These are phyloP conservation scores for Lucifuga dentata DNA, from an alignment of 2,113 vertebrate genomes.

Conservation along the genomic window DNA sequence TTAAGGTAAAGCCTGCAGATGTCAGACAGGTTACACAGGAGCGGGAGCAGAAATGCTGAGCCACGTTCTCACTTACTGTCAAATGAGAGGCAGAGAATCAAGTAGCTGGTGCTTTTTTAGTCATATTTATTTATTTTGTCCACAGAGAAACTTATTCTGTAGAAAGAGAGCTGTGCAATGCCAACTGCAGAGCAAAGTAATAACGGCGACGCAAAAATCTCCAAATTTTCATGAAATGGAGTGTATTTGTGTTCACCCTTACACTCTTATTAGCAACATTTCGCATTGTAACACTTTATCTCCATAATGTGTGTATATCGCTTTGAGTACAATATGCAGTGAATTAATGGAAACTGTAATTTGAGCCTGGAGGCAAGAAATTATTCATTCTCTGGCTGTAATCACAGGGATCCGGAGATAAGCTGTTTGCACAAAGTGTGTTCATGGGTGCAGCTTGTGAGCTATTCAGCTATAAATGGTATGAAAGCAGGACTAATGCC, in stretches of 20 bases:
- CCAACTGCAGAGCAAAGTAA: slow-evolving; percentile 4
- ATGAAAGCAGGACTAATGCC: no score
- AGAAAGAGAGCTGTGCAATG: slow-evolving; percentile 17
- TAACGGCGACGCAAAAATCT: slow-evolving; percentile 21
- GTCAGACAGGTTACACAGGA: background rate
- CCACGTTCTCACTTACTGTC: background rate
- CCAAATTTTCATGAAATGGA: background rate
- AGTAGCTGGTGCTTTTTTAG: background rate
- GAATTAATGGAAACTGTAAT: slow-evolving; percentile 21
- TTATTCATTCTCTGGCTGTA: background rate
- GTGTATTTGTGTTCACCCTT: background rate
- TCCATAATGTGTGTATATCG: background rate
- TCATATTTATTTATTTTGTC: slow-evolving; percentile 36
- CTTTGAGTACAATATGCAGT: slow-evolving; percentile 2
- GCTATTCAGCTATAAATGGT: no score
- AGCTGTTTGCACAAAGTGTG: no score
- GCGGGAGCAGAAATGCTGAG: background rate
- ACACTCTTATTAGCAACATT: slow-evolving; percentile 1
- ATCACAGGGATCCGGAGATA: no score
- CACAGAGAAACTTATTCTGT: slow-evolving; percentile 9
- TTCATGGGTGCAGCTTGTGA: no score
- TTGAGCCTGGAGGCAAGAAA: slow-evolving; percentile 1
- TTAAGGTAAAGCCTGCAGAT: background rate
- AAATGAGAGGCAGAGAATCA: slow-evolving; percentile 3
- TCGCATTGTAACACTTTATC: background rate